A percentile compares a stretch with the other conserved stretches of the same genome.
These are phyloP conservation scores for Rousettus leschenaultii DNA, from an alignment of 2,113 vertebrate genomes.

Conservation along the genomic window DNA sequence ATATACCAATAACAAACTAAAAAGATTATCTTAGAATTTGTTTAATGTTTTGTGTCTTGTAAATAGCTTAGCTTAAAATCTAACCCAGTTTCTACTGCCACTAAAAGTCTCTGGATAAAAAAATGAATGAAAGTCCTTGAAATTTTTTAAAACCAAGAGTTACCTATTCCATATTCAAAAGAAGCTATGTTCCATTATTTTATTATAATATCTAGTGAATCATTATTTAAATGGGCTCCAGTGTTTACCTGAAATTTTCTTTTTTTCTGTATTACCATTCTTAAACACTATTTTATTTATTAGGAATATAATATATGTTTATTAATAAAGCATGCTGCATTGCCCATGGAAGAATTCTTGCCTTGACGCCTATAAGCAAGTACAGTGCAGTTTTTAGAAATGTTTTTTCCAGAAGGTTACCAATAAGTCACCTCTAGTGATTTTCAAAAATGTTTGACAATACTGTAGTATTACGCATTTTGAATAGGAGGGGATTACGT, in stretches of 20 bases:
- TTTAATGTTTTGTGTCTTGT: neutral
- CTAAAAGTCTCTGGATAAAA: neutral
- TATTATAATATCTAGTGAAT: neutral
- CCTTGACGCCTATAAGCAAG: neutral
- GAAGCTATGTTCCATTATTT: neutral
- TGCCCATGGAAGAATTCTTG: neutral
- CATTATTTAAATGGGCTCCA: neutral
- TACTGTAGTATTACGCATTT: neutral
- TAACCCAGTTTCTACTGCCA: neutral
- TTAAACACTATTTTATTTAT: slow-evolving; percentile 1
- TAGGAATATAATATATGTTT: neutral
- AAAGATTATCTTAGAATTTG: neutral
- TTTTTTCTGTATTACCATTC: neutral
- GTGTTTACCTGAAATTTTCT: neutral
- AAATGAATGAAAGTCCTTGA: neutral
- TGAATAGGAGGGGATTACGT: neutral
- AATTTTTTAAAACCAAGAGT: neutral
- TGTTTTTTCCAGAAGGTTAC: neutral
- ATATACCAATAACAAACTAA: neutral
- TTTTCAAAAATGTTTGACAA: slow-evolving; percentile 19
- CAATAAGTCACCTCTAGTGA: neutral
- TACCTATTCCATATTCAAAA: neutral
- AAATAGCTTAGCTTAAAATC: neutral
- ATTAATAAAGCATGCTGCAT: neutral
- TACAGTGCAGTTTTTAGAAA: neutral